Conservation (phyloP, 1,140 invertebrate genomes). For the Asobara japonica region DNA sequence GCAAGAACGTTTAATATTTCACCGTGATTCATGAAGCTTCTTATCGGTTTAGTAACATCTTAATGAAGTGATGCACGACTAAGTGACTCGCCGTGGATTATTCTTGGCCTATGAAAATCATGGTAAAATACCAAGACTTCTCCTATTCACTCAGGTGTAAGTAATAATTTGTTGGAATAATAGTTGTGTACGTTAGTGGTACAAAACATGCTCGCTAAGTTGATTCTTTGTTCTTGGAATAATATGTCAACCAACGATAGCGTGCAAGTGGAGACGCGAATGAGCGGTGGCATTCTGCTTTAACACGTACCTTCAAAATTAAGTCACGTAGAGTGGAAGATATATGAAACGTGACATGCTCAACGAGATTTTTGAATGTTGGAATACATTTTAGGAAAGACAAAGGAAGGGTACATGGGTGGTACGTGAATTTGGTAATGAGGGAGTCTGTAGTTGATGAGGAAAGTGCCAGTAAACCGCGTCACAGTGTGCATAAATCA, state of each 20-base stretch:
- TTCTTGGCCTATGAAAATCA: background rate
- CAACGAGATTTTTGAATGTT: conserved; percentile 6
- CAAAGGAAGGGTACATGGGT: background rate
- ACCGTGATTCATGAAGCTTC: background rate
- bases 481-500: background rate
- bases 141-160: background rate
- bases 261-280: background rate
- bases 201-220: background rate
- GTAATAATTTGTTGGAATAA: background rate
- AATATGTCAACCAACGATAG: conserved; percentile 12
- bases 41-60: background rate
- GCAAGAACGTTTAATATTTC: background rate
- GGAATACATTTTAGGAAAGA: background rate
- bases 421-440: background rate
- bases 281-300: background rate
- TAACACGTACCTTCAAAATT: conserved; percentile 4
- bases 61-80: background rate
- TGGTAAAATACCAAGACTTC: background rate
- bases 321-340: conserved; percentile 11
- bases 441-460: background rate
- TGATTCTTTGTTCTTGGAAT: background rate
- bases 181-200: background rate
- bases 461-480: background rate
- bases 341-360: conserved; percentile 12
- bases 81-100: background rate